These are phyloP conservation scores for Holcopasites calliopsidis DNA, from an alignment of 1,140 invertebrate species.

Conservation along the genomic window DNA sequence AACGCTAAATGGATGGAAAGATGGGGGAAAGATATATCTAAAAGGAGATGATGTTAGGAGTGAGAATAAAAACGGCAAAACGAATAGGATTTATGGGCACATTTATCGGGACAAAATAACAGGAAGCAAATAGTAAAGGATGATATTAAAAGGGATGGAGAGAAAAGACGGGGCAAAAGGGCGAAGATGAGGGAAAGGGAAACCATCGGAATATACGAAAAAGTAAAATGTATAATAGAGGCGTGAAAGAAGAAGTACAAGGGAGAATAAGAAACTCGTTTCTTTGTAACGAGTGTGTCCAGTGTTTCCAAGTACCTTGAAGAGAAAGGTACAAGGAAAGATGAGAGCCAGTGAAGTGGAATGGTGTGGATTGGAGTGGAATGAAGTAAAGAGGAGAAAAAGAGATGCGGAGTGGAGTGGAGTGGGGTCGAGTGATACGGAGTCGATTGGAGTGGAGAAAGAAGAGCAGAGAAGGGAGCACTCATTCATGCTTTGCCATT, in stretches of 20 bases:
- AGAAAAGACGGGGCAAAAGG: not conserved
- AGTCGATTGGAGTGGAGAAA: constrained; percentile 38
- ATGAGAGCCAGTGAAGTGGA: constrained; percentile 30
- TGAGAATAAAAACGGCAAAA: not conserved
- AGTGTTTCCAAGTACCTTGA: not conserved
- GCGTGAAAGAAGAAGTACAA: not conserved
- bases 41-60: not conserved
- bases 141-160: constrained; percentile 18
- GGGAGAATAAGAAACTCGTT: constrained; percentile 8
- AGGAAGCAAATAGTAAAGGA: not conserved
- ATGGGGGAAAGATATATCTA: not conserved
- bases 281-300: constrained; percentile 34
- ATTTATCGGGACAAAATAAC: too few species aligned
- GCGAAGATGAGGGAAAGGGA: not conserved
- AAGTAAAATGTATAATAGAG: not conserved
- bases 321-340: constrained; percentile 22
- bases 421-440: constrained; percentile 26
- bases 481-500: constrained; percentile 79
- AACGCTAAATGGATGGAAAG: not conserved
- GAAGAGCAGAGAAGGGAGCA: constrained; percentile 70
- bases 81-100: too few species aligned
- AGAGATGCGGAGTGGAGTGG: constrained; percentile 20
- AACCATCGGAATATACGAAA: too few species aligned
- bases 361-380: constrained; percentile 24
- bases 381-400: constrained; percentile 24